Evolutionary conservation across 2,113 vertebrate species (phyloP).

Genomic region (Pteruthius melanotis): DNA sequence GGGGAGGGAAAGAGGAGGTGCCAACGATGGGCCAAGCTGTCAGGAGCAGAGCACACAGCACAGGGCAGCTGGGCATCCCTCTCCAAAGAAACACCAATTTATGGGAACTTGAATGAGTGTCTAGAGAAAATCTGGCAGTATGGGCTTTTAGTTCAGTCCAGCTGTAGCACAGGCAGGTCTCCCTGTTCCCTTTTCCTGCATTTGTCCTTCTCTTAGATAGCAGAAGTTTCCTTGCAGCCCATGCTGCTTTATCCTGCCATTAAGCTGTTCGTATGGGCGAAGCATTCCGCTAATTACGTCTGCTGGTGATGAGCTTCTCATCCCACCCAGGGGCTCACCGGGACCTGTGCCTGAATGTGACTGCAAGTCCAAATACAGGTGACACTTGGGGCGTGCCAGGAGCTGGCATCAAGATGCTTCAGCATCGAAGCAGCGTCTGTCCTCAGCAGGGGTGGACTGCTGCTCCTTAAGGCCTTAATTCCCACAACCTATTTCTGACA

Average conservation of each 20-base stretch:
- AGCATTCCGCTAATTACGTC: not conserved
- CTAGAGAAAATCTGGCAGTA: not conserved
- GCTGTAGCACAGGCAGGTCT: not conserved
- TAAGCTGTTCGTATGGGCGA: not conserved
- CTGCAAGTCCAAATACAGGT: not conserved
- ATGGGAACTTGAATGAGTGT: not conserved
- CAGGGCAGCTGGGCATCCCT: not conserved
- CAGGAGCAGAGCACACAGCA: not conserved
- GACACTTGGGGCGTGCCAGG: not conserved
- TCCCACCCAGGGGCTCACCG: not conserved
- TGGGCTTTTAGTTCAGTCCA: not conserved
- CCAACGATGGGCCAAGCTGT: fast-evolving
- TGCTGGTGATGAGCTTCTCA: not conserved
- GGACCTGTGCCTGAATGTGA: not conserved
- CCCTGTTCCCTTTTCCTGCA: not conserved
- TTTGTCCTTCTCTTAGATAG: not conserved
- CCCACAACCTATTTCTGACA: not conserved
- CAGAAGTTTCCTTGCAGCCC: not conserved
- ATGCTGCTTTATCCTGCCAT: not conserved
- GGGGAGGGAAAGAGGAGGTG: not conserved
- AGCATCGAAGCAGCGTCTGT: fast-evolving
- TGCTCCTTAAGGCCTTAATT: not conserved
- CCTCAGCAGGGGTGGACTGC: not conserved
- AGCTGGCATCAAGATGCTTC: not conserved
- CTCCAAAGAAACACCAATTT: not conserved